phyloP scores from a whole-genome alignment of 2,888 invertebrate species.

The Dione juno region DNA sequence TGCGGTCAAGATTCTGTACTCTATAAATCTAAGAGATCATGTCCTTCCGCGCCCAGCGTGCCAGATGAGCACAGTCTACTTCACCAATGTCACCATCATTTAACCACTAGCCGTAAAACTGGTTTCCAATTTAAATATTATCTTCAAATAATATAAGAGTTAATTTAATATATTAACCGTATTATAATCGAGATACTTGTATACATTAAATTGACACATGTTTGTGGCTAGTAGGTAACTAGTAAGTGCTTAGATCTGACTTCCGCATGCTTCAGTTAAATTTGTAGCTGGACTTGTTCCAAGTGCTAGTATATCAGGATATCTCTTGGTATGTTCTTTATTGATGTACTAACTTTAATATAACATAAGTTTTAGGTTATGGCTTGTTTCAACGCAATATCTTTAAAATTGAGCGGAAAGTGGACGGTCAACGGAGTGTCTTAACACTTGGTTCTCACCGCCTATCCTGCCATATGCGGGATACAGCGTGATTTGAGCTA shows the following conservation, averaged over 20 bases:
- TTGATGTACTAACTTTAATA: not conserved
- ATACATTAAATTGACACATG: conserved; percentile 4
- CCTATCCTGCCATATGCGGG: not conserved
- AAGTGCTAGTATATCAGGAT: conserved; percentile 37
- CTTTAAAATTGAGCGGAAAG: not conserved
- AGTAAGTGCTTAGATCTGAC: conserved; percentile 16
- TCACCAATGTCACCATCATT: too few relatives aligned
- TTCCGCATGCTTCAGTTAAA: conserved; percentile 37
- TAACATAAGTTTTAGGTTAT: not conserved
- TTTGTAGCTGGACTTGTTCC: conserved; percentile 30
- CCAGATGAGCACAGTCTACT: too few relatives aligned
- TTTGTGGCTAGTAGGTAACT: conserved; percentile 3
- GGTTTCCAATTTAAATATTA: too few relatives aligned
- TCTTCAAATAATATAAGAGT: too few relatives aligned
- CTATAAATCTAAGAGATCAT: too few relatives aligned
- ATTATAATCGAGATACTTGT: not conserved
- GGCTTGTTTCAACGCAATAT: not conserved
- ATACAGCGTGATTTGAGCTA: not conserved
- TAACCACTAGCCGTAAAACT: too few relatives aligned
- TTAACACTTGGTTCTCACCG: not conserved
- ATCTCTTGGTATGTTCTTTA: conserved; percentile 12
- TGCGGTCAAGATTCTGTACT: too few relatives aligned
- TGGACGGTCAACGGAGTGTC: too few relatives aligned
- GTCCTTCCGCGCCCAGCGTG: too few relatives aligned
- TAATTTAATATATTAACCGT: too few relatives aligned